phyloP scores from a whole-genome alignment of 2,888 invertebrate genomes.

The Dicycla oo region DNA sequence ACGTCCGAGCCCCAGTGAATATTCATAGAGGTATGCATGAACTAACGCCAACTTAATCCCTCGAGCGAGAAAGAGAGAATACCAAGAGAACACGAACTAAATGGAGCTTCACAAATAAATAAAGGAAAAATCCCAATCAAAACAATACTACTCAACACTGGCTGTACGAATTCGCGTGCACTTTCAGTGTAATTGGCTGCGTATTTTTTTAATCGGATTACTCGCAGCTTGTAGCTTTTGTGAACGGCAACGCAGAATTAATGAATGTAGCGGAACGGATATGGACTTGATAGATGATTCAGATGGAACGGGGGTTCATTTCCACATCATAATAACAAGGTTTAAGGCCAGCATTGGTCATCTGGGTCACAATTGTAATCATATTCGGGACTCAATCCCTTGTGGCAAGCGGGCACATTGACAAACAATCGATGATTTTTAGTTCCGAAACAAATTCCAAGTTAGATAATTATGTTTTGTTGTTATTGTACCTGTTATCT shows the following conservation, averaged over 20 bases:
- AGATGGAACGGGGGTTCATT: constrained; percentile 35
- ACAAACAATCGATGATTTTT: constrained; percentile 36
- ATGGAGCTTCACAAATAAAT: constrained; percentile 40
- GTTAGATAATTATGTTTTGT: constrained; percentile 19
- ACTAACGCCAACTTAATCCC: constrained; percentile 63
- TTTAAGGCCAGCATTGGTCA: constrained; percentile 31
- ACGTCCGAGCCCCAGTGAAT: constrained; percentile 69
- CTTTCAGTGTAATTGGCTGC: constrained; percentile 47
- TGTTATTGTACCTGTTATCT: constrained; percentile 15
- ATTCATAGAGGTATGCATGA: constrained; percentile 67
- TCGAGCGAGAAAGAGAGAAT: constrained; percentile 34
- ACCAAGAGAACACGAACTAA: constrained; percentile 45
- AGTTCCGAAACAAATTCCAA: constrained; percentile 12
- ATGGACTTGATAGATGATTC: constrained; percentile 53
- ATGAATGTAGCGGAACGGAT: constrained; percentile 57
- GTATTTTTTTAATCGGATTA: constrained; percentile 56
- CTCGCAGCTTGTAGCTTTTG: constrained; percentile 24
- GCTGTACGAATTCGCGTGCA: constrained; percentile 8
- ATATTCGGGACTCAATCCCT: constrained; percentile 25
- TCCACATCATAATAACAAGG: constrained; percentile 38
- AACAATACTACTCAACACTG: constrained; percentile 36
- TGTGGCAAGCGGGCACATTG: constrained; percentile 20
- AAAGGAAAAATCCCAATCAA: constrained; percentile 36
- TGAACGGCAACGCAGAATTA: constrained; percentile 44
- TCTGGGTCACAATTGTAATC: constrained; percentile 35